Conservation (phyloP, 2,888 invertebrate genomes). For the Pammene aurita region DNA sequence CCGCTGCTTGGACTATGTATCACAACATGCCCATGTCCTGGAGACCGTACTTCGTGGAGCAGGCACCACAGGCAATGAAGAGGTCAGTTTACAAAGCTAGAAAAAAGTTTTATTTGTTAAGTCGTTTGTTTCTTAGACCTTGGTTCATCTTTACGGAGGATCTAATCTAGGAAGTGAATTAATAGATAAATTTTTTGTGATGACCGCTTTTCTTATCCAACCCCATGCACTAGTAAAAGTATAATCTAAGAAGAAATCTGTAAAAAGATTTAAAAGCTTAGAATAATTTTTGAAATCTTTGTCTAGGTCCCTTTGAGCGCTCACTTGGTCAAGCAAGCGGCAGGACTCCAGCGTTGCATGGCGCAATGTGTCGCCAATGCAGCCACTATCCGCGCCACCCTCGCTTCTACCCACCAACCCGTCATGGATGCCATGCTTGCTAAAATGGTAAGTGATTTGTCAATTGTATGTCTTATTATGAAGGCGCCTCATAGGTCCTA, state of each 20-base stretch:
- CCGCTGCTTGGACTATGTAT: constrained; percentile 77
- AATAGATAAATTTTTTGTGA: no score
- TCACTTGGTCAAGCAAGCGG: constrained; percentile 74
- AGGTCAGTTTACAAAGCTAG: constrained; percentile 43
- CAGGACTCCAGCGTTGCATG: constrained; percentile 78
- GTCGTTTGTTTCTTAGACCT: no score
- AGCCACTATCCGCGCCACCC: constrained; percentile 69
- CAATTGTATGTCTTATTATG: neutral
- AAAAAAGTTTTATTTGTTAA: no score
- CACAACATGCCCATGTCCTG: constrained; percentile 76
- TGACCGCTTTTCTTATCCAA: neutral
- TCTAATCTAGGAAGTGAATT: no score
- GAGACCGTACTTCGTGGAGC: constrained; percentile 73
- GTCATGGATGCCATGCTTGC: constrained; percentile 80
- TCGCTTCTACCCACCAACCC: constrained; percentile 73
- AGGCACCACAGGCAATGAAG: constrained; percentile 46
- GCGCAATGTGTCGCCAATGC: constrained; percentile 79
- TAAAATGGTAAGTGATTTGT: constrained; percentile 70
- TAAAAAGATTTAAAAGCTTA: no score
- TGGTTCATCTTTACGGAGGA: no score
- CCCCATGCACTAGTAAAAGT: neutral
- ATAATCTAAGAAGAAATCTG: neutral
- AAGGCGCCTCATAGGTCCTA: no score
- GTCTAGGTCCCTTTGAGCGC: constrained; percentile 67
- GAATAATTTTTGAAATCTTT: no score